Evolutionary conservation across 2,113 vertebrate species (phyloP).

Genomic region (Sinocyclocheilus anophthalmus): DNA sequence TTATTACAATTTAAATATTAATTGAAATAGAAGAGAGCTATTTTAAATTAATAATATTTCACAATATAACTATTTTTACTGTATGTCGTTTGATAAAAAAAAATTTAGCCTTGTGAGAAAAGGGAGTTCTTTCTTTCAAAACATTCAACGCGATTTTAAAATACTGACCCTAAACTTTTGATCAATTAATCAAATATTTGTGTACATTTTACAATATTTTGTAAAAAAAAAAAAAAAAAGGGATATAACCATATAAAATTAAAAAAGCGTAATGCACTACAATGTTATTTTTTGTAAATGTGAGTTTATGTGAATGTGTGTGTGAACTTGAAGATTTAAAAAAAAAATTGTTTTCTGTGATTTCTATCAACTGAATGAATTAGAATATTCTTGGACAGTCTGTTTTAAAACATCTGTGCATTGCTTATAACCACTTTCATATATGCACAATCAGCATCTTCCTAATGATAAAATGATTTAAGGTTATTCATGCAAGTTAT

Average conservation of each 20-base stretch:
- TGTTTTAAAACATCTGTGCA: neutral
- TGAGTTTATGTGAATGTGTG: neutral
- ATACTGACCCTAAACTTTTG: neutral
- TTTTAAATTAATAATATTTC: too few relatives aligned
- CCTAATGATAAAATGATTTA: neutral
- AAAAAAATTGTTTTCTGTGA: neutral
- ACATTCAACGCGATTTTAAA: neutral
- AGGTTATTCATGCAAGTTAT: neutral
- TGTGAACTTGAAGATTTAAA: neutral
- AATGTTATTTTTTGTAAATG: neutral
- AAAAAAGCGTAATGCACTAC: too few relatives aligned
- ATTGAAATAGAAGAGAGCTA: too few relatives aligned
- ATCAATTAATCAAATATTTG: neutral
- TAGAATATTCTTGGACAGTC: neutral
- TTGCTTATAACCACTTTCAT: slow-evolving; percentile 10
- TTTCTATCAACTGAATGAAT: neutral
- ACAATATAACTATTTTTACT: too few relatives aligned
- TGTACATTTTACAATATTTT: neutral
- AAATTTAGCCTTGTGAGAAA: too few relatives aligned
- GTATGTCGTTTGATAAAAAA: too few relatives aligned
- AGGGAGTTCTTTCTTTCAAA: neutral
- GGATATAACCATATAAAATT: too few relatives aligned
- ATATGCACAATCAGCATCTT: neutral
- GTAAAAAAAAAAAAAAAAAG: too few relatives aligned
- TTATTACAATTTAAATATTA: too few relatives aligned